A percentile compares a stretch with the other conserved stretches of the same genome.
Evolutionary conservation across 2,113 vertebrate genomes (phyloP).

Genomic region (Sturnira hondurensis): DNA sequence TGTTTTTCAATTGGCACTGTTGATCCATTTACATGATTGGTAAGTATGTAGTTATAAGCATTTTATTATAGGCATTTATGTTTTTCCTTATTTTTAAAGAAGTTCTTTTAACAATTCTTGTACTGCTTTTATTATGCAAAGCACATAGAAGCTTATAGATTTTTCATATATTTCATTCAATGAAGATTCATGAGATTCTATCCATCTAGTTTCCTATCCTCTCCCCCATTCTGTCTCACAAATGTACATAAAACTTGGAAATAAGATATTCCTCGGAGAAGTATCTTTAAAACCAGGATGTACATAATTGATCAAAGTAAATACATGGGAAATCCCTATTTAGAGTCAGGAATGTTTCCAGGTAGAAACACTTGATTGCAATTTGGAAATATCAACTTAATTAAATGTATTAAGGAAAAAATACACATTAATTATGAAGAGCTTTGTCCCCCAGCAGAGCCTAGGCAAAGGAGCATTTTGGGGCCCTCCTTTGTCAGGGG

Average conservation of each 20-base stretch:
- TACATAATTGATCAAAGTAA: not conserved
- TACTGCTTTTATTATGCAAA: not conserved
- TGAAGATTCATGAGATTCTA: not conserved
- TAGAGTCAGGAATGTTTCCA: not conserved
- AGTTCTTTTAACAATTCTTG: too few relatives aligned
- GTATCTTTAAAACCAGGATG: not conserved
- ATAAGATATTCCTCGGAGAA: not conserved
- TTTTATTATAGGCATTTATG: not conserved
- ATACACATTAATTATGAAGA: not conserved
- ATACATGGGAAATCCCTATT: not conserved
- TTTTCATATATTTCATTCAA: not conserved
- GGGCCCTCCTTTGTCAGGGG: not conserved
- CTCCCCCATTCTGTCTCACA: not conserved
- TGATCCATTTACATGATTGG: not conserved
- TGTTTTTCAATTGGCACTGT: not conserved
- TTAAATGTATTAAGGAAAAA: not conserved
- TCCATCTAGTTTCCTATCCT: not conserved
- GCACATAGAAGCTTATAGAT: not conserved
- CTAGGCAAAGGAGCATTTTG: not conserved
- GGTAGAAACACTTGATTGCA: not conserved
- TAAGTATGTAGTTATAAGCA: not conserved
- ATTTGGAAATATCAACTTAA: not conserved
- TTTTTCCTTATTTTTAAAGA: not conserved
- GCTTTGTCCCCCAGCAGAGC: not conserved
- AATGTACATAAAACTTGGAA: constrained; percentile 4